Evolutionary conservation across 2,888 invertebrate species (phyloP), one percentile per base, ranked within the genome.

Genomic region (Rugalucina vietnamica): DNA sequence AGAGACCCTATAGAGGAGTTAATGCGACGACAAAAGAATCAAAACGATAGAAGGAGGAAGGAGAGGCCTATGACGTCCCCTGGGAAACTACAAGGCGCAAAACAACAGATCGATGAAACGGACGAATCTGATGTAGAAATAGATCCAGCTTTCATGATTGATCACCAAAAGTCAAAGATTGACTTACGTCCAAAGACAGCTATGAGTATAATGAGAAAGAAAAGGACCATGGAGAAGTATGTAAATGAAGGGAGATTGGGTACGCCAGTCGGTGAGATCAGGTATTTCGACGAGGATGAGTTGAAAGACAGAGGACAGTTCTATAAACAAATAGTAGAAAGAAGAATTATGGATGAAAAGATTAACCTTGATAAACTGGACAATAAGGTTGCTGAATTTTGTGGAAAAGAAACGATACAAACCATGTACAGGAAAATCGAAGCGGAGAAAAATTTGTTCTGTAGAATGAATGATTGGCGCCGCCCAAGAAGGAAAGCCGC

Each of bases 211-310:
- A 54, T 43, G 21, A 60, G 84, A 24, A 78, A 81, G 49, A 82
- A 82, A n/a, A 37, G 69, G n/a, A 39, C 82, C 8, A 60, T 85
- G 34, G 79, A 77, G 12, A 43, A 49, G 18, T 88, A 82, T 29
- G 79, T 82, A 8, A 69, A 82, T 32, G 60, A 73, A 10, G 88
- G 88, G 0, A 50, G 88, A n/a, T 78, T 88, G 27, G 88, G 88
- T 0, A 65, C 88, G 24, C 57, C 77, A 12, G 65, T 79, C 2
- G 79, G 78, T 29, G 82, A 88, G 50, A 79, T 77, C 1, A 37
- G 84, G 21, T 88, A 88, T 57, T 88, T 88, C 50, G 88, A 88
- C 54, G 88, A 88, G 37, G 88, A 88, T 36, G 88, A 88, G 43
- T 49, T 85, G 18, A 85, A 84, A 24, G 88, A 88, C 65, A 57